Base-by-base conservation (phyloP, 2,113 vertebrate genomes). In the Gracilinanus agilis region DNA sequence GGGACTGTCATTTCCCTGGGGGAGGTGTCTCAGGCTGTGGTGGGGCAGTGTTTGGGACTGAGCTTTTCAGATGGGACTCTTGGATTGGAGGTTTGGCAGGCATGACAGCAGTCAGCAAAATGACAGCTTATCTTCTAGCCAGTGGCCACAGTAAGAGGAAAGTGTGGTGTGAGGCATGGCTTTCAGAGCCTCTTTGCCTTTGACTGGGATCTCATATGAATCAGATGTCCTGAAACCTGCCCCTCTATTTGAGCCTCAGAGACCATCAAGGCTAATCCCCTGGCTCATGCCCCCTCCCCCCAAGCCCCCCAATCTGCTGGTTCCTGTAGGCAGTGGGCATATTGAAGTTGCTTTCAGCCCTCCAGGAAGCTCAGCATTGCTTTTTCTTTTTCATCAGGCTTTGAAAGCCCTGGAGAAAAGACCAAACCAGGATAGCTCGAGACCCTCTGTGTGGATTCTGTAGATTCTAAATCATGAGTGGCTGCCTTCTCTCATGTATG, bases 71-170 rank as follows among this genome's bases (percentile, higher is more conserved):
- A 91, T 96, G 94, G 90, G 91, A 95, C 91, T 94, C 55, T 92
- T 95, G 93, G 93, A 92, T 95, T 93, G 94, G 54, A 96, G 94
- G 93, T 92, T 97, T 97, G 97, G 95, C 96, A 91, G 53, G 54
- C 12, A 54, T 89, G 83, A 93, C 58, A 92, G 93, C 96, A 92
- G 83, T 98, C 96, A 96, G 90, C 95, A 93, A 75, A 89, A 93
- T 96, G 96, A 92, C 95, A 95, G 55, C 90, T 95, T 93, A 95
- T 94, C 92, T 93, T 55, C 55, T 40, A 55, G 96, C 96, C 94
- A 92, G 91, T 55, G 92, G 90, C 75, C 58, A 67, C 94, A 91
- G 89, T 53, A 44, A 44, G 11, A 89, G 90, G 94, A 92, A 90
- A 90, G 93, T 89, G 89, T 49, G 55, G 54, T 94, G 94, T 94